phyloP scores from a whole-genome alignment of 2,888 invertebrate genomes.

The Cordylochernes scorpioides region DNA sequence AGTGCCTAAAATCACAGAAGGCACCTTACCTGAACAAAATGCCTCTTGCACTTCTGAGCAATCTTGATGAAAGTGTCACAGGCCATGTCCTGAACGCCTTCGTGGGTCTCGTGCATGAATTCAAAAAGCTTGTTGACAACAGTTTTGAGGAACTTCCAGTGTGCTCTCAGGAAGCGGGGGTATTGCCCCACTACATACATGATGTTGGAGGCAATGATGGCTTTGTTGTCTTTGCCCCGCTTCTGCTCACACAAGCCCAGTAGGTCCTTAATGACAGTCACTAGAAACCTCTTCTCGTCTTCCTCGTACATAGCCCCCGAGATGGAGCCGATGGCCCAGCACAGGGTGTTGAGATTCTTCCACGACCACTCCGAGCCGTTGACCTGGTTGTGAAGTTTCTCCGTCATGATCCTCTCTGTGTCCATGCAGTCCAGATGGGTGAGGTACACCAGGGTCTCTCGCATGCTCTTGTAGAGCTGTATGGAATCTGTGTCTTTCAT shows the following conservation, averaged over 20 bases:
- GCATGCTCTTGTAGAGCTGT: conserved; percentile 96
- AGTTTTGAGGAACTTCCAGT: conserved; percentile 98
- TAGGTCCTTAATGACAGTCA: conserved; percentile 91
- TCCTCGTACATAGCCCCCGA: conserved; percentile 98
- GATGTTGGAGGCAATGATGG: conserved; percentile 97
- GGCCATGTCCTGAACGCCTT: conserved; percentile 99
- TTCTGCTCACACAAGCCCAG: conserved; percentile 93
- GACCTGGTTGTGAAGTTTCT: conserved; percentile 89
- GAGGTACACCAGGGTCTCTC: conserved; percentile 84
- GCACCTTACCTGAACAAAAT: conserved; percentile 46
- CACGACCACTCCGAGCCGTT: conserved; percentile 97
- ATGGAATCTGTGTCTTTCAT: conserved; percentile 99
- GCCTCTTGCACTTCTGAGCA: conserved; percentile 83
- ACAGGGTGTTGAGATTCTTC: conserved; percentile 93
- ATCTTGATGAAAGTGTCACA: conserved; percentile 99
- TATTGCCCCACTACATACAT: conserved; percentile 99
- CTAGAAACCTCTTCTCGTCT: conserved; percentile 92
- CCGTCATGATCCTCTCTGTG: conserved; percentile 95
- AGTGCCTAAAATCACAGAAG: neutral
- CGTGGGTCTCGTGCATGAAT: conserved; percentile 99
- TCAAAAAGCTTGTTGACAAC: conserved; percentile 99
- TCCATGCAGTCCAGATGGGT: conserved; percentile 94
- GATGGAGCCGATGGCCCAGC: conserved; percentile 98
- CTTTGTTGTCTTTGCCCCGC: conserved; percentile 95
- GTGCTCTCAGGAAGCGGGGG: conserved; percentile 86